These are phyloP conservation scores for Oenanthe oenanthe DNA, from an alignment of 2,113 vertebrate genomes.

Conservation along the genomic window DNA sequence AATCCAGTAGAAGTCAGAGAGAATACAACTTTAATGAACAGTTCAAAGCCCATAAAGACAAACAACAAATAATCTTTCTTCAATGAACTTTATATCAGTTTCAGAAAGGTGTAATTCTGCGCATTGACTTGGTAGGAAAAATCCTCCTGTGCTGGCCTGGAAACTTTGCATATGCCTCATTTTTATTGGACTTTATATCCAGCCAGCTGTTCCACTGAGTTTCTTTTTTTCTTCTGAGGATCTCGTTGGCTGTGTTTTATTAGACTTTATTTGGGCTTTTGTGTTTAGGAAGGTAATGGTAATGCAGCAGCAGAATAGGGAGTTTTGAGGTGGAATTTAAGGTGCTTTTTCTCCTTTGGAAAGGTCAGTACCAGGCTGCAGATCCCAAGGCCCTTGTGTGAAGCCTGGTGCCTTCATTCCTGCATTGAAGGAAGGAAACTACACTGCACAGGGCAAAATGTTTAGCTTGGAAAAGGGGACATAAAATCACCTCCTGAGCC, in stretches of 20 bases:
- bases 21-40: not conserved
- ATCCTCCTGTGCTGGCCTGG: not conserved
- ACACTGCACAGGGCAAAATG: not conserved
- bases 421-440: not conserved
- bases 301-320: not conserved
- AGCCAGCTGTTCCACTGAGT: conserved; percentile 11
- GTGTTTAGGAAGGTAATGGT: not conserved
- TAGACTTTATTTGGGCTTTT: not conserved
- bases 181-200: not conserved
- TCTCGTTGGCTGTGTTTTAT: not conserved
- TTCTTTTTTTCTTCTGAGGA: not conserved
- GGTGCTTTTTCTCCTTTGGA: not conserved
- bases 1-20: not conserved
- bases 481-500: not conserved
- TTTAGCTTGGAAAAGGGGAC: not conserved
- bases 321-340: not conserved
- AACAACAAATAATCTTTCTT: not conserved
- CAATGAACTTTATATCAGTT: not conserved
- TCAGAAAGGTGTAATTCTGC: not conserved
- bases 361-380: not conserved
- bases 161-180: not conserved
- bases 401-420: not conserved
- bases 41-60: not conserved
- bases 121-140: not conserved
- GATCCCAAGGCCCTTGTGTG: not conserved